Evolutionary conservation across 2,888 invertebrate genomes (phyloP).

Genomic region (Drosophila fulvimacula): DNA sequence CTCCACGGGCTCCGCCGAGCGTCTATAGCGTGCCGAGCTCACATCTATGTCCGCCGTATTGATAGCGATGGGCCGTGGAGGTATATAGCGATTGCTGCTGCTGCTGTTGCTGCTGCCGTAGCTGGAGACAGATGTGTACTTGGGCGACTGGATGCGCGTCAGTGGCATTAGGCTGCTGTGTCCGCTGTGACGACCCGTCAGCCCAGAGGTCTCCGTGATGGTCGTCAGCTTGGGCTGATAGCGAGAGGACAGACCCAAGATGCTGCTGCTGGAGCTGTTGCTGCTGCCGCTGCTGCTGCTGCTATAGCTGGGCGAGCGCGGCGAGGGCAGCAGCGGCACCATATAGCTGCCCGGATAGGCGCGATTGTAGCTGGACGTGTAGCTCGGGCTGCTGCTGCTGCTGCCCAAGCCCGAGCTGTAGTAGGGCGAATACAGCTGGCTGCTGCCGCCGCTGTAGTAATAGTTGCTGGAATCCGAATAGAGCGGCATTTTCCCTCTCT

Average conservation of each 20-base stretch:
- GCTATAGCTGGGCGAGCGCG: constrained; percentile 16
- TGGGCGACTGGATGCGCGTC: constrained; percentile 86
- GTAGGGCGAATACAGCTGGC: constrained; percentile 85
- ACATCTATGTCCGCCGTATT: constrained; percentile 95
- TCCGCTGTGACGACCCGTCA: constrained; percentile 65
- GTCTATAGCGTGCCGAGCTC: constrained; percentile 87
- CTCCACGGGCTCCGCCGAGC: constrained; percentile 37
- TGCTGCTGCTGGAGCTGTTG: constrained; percentile 37
- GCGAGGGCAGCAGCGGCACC: constrained; percentile 72
- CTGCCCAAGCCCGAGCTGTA: constrained; percentile 83
- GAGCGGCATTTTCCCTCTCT: constrained; percentile 86
- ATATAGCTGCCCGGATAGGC: constrained; percentile 79
- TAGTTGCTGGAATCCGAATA: constrained; percentile 88
- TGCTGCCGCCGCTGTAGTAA: constrained; percentile 85
- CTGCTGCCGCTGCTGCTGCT: constrained; percentile 27
- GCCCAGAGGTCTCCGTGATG: constrained; percentile 87
- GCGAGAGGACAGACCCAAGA: constrained; percentile 83
- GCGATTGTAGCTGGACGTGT: constrained; percentile 87
- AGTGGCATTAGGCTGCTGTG: constrained; percentile 83
- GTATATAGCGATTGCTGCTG: constrained; percentile 84
- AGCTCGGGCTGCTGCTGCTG: constrained; percentile 86
- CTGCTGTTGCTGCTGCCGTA: constrained; percentile 71
- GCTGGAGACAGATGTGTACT: constrained; percentile 83
- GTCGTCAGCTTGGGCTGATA: constrained; percentile 91
- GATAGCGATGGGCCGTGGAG: constrained; percentile 89